Conservation (phyloP, 2,888 invertebrate species). For the Drosophila bunnanda region DNA sequence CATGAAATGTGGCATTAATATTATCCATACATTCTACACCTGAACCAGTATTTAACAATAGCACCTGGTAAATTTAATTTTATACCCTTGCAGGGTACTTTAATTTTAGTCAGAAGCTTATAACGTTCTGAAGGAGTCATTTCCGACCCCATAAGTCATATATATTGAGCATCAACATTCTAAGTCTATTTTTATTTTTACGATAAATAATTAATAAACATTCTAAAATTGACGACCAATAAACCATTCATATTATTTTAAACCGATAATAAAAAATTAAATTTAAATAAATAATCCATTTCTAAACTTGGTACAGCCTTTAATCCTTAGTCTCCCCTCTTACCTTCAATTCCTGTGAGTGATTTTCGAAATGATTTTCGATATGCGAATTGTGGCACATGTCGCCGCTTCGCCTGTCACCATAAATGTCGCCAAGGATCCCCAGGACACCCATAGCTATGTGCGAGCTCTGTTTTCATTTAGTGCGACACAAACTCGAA, state of each 20-base stretch:
- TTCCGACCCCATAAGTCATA: too few species aligned
- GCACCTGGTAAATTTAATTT: too few species aligned
- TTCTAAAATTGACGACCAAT: neutral
- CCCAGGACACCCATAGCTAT: slow-evolving; percentile 22
- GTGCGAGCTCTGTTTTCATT: slow-evolving; percentile 52
- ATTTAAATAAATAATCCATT: neutral
- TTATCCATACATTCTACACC: too few species aligned
- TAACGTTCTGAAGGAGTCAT: too few species aligned
- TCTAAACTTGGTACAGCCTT: too few species aligned
- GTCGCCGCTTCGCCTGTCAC: slow-evolving; percentile 18
- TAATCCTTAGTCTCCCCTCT: neutral
- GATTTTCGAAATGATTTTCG: slow-evolving; percentile 18
- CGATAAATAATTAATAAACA: neutral
- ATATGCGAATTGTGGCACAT: slow-evolving; percentile 30
- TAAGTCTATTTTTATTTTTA: neutral
- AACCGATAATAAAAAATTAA: neutral
- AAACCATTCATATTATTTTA: neutral
- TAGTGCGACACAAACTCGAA: slow-evolving; percentile 57
- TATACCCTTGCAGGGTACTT: too few species aligned
- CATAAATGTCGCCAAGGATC: slow-evolving; percentile 22
- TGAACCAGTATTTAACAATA: too few species aligned
- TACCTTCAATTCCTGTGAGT: slow-evolving; percentile 7
- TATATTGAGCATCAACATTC: too few species aligned
- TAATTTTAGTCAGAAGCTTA: too few species aligned
- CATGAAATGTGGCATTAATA: too few species aligned